Evolutionary conservation across 2,113 vertebrate genomes (phyloP).

Genomic region (Eptesicus fuscus): DNA sequence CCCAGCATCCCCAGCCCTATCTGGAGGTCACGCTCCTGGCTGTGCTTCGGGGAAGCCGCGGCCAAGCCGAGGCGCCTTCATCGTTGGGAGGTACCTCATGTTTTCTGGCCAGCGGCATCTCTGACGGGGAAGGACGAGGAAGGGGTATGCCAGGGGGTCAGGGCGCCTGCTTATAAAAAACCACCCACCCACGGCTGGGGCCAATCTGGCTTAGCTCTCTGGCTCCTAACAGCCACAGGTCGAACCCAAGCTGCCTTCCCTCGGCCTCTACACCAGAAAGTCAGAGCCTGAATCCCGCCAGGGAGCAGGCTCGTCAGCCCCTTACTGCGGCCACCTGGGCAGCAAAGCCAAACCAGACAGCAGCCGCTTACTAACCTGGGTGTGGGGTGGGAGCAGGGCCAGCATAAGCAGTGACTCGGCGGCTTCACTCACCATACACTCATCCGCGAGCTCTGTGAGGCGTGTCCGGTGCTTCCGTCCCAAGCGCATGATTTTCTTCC

Average conservation of each 20-base stretch:
- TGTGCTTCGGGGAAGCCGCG: not conserved
- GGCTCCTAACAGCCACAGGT: not conserved
- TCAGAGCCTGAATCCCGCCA: not conserved
- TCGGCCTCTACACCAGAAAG: not conserved
- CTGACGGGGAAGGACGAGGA: not conserved
- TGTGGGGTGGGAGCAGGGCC: not conserved
- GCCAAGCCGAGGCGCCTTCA: not conserved
- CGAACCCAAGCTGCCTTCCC: not conserved
- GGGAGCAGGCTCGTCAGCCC: not conserved
- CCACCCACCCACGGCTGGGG: not conserved
- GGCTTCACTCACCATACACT: slow-evolving; percentile 80
- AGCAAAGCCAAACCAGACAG: not conserved
- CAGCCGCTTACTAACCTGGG: not conserved
- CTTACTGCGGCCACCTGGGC: accelerated
- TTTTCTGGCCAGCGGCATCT: not conserved
- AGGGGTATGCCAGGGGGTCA: not conserved
- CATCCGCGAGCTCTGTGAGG: slow-evolving; percentile 80
- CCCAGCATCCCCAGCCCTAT: not conserved
- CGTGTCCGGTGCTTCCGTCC: slow-evolving; percentile 84
- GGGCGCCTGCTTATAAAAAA: not conserved
- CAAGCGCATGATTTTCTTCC: slow-evolving; percentile 90
- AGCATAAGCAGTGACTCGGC: not conserved
- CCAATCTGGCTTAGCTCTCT: not conserved
- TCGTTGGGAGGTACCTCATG: not conserved
- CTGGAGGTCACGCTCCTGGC: not conserved